phyloP scores from a whole-genome alignment of 1,140 invertebrate species.

The Bombus ignitus region DNA sequence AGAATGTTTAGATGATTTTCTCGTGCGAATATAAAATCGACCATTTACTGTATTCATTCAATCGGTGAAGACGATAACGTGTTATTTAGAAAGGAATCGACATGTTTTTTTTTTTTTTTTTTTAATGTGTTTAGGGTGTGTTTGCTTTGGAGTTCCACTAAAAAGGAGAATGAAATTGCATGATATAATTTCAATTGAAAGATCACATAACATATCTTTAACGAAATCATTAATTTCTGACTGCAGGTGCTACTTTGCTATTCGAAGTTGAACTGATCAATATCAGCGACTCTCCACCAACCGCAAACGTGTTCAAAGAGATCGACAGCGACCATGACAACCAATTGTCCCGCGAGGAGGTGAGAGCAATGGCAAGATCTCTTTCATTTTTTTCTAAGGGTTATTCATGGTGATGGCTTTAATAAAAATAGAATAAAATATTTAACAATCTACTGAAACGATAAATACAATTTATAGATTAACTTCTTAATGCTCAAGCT shows the following conservation, averaged over 20 bases:
- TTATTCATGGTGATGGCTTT: constrained; percentile 70
- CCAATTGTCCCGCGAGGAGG: constrained; percentile 96
- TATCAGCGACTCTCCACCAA: constrained; percentile 93
- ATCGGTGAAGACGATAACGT: too few relatives aligned
- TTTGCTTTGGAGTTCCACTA: too few relatives aligned
- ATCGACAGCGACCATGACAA: constrained; percentile 96
- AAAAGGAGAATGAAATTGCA: neutral
- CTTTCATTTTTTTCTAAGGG: constrained; percentile 73
- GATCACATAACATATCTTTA: neutral
- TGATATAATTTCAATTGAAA: neutral
- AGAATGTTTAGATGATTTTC: too few relatives aligned
- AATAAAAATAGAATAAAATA: neutral
- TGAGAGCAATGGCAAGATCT: constrained; percentile 87
- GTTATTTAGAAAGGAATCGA: too few relatives aligned
- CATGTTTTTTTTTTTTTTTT: too few relatives aligned
- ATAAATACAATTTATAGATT: neutral
- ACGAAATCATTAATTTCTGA: constrained; percentile 25
- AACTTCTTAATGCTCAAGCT: neutral
- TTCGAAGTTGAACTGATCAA: constrained; percentile 97
- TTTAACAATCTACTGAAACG: neutral
- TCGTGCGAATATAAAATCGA: too few relatives aligned
- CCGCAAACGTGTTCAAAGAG: constrained; percentile 97
- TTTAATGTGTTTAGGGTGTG: too few relatives aligned
- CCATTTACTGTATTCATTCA: too few relatives aligned
- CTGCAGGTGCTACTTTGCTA: constrained; percentile 90